phyloP scores from a whole-genome alignment of 2,797 vertebrate species.

The Betta splendens region DNA sequence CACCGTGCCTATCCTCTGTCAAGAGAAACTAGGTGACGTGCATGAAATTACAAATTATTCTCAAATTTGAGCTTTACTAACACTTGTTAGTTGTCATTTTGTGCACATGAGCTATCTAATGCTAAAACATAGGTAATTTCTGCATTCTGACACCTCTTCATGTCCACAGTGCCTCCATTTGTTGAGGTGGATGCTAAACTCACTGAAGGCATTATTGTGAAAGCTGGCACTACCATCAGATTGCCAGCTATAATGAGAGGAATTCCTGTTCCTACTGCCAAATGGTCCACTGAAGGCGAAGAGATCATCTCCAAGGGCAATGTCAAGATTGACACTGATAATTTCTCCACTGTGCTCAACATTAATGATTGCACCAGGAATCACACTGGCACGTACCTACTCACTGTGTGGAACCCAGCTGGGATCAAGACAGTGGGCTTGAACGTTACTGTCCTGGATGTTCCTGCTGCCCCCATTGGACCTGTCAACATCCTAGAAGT shows the following conservation, averaged over 20 bases:
- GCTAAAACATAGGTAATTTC: background rate
- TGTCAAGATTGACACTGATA: conserved; percentile 92
- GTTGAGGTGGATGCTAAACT: conserved; percentile 95
- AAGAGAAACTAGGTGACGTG: conserved; percentile 93
- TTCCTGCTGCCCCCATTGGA: conserved; percentile 95
- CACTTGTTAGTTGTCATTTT: too few species aligned
- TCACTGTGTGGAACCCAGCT: conserved; percentile 94
- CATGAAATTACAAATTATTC: background rate
- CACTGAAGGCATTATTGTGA: conserved; percentile 95
- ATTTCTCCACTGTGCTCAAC: conserved; percentile 92
- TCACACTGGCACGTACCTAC: conserved; percentile 93
- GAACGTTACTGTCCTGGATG: conserved; percentile 94
- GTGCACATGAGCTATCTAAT: too few species aligned
- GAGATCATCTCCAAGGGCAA: conserved; percentile 91
- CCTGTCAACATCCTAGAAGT: conserved; percentile 95
- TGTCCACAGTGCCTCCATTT: conserved; percentile 88
- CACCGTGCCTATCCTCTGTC: conserved; percentile 96
- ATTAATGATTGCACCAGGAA: conserved; percentile 92
- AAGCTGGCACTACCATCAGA: conserved; percentile 94
- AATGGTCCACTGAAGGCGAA: conserved; percentile 90
- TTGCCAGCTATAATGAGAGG: conserved; percentile 97
- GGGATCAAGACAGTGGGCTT: conserved; percentile 92
- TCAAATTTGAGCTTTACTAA: background rate
- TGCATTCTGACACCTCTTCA: background rate
- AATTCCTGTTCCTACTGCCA: conserved; percentile 91